Conservation (phyloP, 2,113 vertebrate species). For the Carassius auratus region DNA sequence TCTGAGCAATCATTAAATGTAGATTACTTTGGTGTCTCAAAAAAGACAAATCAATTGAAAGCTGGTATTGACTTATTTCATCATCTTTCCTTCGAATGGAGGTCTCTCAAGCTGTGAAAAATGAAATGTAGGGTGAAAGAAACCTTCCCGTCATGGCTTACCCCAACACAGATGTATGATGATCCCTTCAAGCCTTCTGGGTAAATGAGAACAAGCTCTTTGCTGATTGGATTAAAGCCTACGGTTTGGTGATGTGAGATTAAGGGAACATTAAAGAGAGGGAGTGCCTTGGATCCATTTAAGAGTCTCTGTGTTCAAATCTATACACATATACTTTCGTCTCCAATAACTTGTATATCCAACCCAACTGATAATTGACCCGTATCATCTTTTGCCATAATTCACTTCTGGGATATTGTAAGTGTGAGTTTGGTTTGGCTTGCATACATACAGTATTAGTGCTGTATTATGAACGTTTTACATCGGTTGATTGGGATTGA, state of each 20-base stretch:
- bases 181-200: slow-evolving; percentile 36
- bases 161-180: slow-evolving; percentile 32
- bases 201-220: slow-evolving; percentile 51
- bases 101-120: slow-evolving; percentile 41
- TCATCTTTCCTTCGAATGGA: slow-evolving; percentile 8
- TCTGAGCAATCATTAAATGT: slow-evolving; percentile 1
- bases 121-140: slow-evolving; percentile 35
- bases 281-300: slow-evolving; percentile 38
- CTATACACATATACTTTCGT: slow-evolving; percentile 35
- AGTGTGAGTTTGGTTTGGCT: slow-evolving; percentile 36
- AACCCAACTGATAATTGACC: slow-evolving; percentile 42
- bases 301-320: slow-evolving; percentile 43
- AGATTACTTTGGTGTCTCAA: slow-evolving; percentile 17
- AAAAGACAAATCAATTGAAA: slow-evolving; percentile 39
- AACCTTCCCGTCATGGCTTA: slow-evolving; percentile 41
- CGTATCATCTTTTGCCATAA: slow-evolving; percentile 53
- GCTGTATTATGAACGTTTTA: slow-evolving; percentile 44
- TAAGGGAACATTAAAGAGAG: slow-evolving; percentile 48
- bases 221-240: slow-evolving; percentile 55
- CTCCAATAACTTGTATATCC: slow-evolving; percentile 11
- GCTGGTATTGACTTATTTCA: slow-evolving; percentile 18
- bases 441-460: slow-evolving; percentile 34
- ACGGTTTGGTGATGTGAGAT: slow-evolving; percentile 42
- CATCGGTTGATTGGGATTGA: slow-evolving; percentile 38
- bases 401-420: slow-evolving; percentile 44